A percentile compares a stretch with the other conserved stretches of the same genome.
phyloP scores from a whole-genome alignment of 1,140 invertebrate species.

The Sitobion miscanthi region DNA sequence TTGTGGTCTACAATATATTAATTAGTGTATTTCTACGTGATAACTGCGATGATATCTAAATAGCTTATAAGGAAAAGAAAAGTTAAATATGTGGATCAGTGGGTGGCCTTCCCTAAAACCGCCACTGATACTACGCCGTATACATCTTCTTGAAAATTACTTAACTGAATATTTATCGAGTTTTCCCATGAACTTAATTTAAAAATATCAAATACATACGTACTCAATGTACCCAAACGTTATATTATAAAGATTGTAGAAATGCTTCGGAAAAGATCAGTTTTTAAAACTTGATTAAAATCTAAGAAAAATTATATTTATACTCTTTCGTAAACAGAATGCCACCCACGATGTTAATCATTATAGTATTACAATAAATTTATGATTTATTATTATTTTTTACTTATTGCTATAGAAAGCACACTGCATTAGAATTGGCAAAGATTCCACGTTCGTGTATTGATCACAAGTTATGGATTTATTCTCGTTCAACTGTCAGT shows the following conservation, averaged over 20 bases:
- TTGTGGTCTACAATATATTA: too few relatives aligned
- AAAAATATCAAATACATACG: background rate
- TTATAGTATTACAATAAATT: background rate
- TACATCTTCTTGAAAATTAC: too few relatives aligned
- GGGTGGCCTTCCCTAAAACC: too few relatives aligned
- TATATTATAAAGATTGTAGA: background rate
- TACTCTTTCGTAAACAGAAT: background rate
- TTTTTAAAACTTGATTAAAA: background rate
- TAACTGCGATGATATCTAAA: too few relatives aligned
- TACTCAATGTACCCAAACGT: background rate
- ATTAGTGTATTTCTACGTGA: too few relatives aligned
- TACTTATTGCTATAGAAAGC: background rate
- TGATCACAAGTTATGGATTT: background rate
- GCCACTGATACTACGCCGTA: too few relatives aligned
- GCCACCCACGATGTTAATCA: background rate
- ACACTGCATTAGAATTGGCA: background rate
- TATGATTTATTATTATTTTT: background rate
- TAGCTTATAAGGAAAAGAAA: too few relatives aligned
- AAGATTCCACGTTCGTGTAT: background rate
- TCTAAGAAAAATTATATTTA: background rate
- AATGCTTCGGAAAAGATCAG: background rate
- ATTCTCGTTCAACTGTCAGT: slow-evolving; percentile 12
- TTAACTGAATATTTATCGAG: background rate
- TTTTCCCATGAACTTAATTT: background rate
- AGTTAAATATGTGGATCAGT: too few relatives aligned